Percentiles rank a stretch among this genome's conserved stretches.
Conservation (phyloP, 2,888 invertebrate genomes). For the Brachypterus glaber region DNA sequence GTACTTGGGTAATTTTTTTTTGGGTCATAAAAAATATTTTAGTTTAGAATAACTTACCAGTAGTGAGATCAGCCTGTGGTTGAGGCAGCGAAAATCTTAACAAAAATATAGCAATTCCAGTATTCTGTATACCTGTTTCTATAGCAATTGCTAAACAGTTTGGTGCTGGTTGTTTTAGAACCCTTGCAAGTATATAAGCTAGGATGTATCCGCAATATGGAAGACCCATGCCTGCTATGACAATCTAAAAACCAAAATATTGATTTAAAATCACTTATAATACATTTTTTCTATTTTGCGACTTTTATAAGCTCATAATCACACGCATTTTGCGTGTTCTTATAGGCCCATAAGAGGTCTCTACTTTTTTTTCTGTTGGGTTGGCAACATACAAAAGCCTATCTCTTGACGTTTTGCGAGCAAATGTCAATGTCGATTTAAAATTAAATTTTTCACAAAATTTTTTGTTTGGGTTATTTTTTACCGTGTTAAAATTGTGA, state of each 20-base stretch:
- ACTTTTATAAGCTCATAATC: no score
- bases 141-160: constrained; percentile 83
- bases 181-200: constrained; percentile 55
- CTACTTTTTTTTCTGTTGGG: no score
- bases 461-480: no score
- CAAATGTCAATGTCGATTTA: no score
- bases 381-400: no score
- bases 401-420: no score
- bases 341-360: no score
- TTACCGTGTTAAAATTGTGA: no score
- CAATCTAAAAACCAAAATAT: constrained; percentile 59
- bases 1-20: no score
- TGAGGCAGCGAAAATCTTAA: constrained; percentile 70
- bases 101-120: constrained; percentile 84
- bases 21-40: no score
- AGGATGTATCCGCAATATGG: constrained; percentile 73
- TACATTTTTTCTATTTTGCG: not conserved
- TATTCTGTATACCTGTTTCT: constrained; percentile 91
- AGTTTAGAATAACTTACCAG: constrained; percentile 45
- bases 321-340: no score
- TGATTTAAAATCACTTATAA: not conserved
- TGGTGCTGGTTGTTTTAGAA: constrained; percentile 50
- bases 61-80: constrained; percentile 82
- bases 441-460: no score
- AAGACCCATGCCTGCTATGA: constrained; percentile 67